Conservation (phyloP, 2,888 invertebrate genomes). For the Ochropacha duplaris region DNA sequence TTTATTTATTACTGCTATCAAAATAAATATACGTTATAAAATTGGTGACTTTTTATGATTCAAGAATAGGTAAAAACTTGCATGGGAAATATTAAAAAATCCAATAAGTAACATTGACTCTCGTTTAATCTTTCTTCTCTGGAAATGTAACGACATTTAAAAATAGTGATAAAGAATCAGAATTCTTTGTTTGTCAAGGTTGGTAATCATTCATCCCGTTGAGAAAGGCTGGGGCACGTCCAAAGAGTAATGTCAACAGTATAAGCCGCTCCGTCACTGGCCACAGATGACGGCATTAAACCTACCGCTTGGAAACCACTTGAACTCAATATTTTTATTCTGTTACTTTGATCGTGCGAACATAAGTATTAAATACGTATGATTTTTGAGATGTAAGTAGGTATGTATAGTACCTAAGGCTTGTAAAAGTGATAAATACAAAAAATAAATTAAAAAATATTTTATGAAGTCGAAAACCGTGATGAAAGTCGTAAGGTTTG, state of each 20-base stretch:
- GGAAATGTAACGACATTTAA: not conserved
- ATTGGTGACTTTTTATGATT: no score
- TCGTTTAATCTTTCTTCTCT: not conserved
- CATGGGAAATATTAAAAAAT: not conserved
- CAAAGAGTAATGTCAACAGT: slow-evolving; percentile 56
- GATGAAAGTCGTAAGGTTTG: no score
- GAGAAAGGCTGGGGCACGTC: slow-evolving; percentile 45
- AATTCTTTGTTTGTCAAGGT: slow-evolving; percentile 20
- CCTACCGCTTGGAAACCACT: slow-evolving; percentile 8
- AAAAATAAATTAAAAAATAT: no score
- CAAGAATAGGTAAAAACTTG: no score
- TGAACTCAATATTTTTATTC: slow-evolving; percentile 8
- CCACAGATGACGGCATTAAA: slow-evolving; percentile 33
- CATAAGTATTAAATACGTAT: no score
- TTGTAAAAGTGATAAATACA: no score
- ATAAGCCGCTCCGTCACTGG: slow-evolving; percentile 41
- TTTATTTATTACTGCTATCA: no score
- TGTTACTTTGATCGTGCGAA: slow-evolving; percentile 4
- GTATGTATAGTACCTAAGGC: no score
- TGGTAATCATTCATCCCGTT: slow-evolving; percentile 24
- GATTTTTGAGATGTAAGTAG: no score
- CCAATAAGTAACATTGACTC: not conserved
- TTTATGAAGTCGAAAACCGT: no score
- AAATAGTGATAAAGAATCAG: slow-evolving; percentile 1
- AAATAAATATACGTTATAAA: no score